These are phyloP conservation scores for Tachystola acroxantha DNA, from an alignment of 2,888 invertebrate species.

Conservation along the genomic window DNA sequence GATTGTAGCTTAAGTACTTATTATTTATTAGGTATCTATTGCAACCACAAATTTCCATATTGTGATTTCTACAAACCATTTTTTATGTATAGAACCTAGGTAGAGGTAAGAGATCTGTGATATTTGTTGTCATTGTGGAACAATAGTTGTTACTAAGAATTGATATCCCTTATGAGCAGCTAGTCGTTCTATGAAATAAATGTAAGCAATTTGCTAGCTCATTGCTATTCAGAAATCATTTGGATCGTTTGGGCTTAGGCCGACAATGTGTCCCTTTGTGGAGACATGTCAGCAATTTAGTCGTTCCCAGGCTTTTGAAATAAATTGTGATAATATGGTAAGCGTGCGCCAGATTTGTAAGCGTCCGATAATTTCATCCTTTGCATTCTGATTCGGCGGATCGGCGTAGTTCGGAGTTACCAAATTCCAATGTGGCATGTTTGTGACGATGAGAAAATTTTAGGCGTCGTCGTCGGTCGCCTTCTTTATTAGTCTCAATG, in stretches of 20 bases:
- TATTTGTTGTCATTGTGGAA: too few species aligned
- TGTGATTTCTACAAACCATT: too few species aligned
- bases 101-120: too few species aligned
- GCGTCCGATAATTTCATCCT: slow-evolving; percentile 49
- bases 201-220: slow-evolving; percentile 19
- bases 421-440: slow-evolving; percentile 37
- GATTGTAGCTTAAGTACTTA: too few species aligned
- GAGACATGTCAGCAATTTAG: slow-evolving; percentile 31
- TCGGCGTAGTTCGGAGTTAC: slow-evolving; percentile 30
- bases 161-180: slow-evolving; percentile 5
- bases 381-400: slow-evolving; percentile 46
- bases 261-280: slow-evolving; percentile 26
- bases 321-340: slow-evolving; percentile 51
- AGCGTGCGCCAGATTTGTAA: slow-evolving; percentile 47
- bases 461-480: slow-evolving; percentile 13
- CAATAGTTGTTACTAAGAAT: too few species aligned
- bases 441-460: slow-evolving; percentile 33
- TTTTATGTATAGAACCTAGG: too few species aligned
- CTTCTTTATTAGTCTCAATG: slow-evolving; percentile 22
- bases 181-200: slow-evolving; percentile 15
- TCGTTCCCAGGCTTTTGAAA: slow-evolving; percentile 50
- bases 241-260: slow-evolving; percentile 33
- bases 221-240: slow-evolving; percentile 44
- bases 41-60: too few species aligned
- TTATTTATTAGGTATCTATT: too few species aligned